phyloP scores from a whole-genome alignment of 2,888 invertebrate species.

The Morinoia aosen region DNA sequence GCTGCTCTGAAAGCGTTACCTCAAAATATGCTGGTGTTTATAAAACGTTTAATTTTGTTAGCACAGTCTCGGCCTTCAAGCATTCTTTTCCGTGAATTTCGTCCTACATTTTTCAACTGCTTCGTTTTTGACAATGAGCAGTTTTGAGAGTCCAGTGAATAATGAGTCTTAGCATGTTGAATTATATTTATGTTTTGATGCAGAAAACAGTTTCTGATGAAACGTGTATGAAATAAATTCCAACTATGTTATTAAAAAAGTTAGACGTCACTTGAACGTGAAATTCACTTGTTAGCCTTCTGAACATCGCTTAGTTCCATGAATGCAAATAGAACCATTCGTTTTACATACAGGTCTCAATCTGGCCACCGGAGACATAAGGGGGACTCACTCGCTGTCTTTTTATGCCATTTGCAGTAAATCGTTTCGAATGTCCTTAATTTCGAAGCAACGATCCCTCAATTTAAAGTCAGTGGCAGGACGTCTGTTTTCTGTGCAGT shows the following conservation, averaged over 20 bases:
- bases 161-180: background rate
- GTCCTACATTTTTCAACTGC: background rate
- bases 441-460: background rate
- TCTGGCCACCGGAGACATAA: background rate
- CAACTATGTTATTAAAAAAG: background rate
- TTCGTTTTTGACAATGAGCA: background rate
- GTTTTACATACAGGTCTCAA: background rate
- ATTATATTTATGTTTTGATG: background rate
- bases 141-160: background rate
- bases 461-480: slow-evolving; percentile 35
- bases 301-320: background rate
- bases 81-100: background rate
- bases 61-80: background rate
- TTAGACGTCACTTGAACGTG: background rate
- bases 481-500: background rate
- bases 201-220: background rate
- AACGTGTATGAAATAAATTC: background rate
- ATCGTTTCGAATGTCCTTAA: background rate
- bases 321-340: background rate
- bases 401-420: slow-evolving; percentile 25
- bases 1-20: background rate
- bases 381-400: background rate
- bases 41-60: background rate
- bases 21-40: background rate
- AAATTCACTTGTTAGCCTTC: background rate